These are phyloP conservation scores for Vicugna pacos DNA, from an alignment of 2,113 vertebrate genomes.

Conservation along the genomic window DNA sequence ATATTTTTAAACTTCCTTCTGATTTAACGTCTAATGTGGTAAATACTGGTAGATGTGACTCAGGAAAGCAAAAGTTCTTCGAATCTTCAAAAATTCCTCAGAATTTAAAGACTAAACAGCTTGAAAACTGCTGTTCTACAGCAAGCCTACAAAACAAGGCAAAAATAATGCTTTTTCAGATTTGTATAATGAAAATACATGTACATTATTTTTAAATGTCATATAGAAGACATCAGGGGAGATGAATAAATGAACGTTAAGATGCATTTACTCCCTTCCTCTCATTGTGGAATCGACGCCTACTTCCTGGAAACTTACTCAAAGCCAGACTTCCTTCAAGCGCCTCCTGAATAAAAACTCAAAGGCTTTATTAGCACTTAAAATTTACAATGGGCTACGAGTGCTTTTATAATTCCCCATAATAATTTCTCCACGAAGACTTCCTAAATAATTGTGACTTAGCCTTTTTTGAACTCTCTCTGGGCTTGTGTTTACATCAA, in stretches of 20 bases:
- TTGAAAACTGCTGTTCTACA: neutral
- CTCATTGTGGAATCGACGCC: neutral
- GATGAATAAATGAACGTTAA: neutral
- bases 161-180: neutral
- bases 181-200: neutral
- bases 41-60: neutral
- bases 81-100: neutral
- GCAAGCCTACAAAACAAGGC: neutral
- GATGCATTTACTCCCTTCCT: slow-evolving; percentile 6
- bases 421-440: neutral
- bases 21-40: neutral
- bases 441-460: neutral
- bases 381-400: neutral
- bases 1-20: neutral
- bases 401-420: neutral
- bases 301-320: neutral
- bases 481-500: neutral
- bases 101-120: neutral
- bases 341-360: neutral
- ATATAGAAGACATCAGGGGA: neutral
- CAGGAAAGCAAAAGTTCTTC: neutral
- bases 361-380: neutral
- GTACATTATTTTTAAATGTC: neutral
- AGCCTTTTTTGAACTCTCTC: neutral
- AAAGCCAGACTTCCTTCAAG: neutral